Conservation (phyloP, 1,140 invertebrate genomes). For the Saxidomus purpurata region DNA sequence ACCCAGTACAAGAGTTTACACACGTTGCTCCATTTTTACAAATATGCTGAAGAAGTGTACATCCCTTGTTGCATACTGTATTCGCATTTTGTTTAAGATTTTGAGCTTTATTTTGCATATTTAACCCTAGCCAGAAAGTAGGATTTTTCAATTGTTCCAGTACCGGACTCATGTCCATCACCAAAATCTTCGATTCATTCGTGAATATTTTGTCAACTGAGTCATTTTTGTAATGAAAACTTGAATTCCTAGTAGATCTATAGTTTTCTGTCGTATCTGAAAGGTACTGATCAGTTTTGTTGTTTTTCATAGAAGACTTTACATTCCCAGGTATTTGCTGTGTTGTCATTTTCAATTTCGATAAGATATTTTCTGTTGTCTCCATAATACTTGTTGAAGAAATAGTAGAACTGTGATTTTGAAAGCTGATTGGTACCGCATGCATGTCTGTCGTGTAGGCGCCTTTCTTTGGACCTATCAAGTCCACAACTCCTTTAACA, state of each 20-base stretch:
- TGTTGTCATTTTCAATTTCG: neutral
- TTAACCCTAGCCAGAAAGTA: neutral
- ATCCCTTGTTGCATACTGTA: neutral
- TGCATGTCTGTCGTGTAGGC: too few relatives aligned
- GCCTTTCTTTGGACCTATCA: too few relatives aligned
- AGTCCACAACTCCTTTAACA: too few relatives aligned
- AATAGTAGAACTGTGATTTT: too few relatives aligned
- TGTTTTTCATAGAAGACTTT: neutral
- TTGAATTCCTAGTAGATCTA: neutral
- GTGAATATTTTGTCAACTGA: neutral
- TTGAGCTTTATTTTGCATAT: neutral
- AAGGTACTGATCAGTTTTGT: neutral
- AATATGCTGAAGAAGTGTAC: neutral
- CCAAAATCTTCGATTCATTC: neutral
- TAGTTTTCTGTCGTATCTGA: neutral
- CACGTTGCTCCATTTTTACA: conserved; percentile 15
- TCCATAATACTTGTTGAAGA: too few relatives aligned
- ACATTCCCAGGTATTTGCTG: neutral
- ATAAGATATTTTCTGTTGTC: too few relatives aligned
- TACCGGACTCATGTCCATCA: neutral
- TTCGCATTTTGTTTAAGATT: neutral
- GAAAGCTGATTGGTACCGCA: too few relatives aligned
- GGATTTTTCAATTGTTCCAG: neutral
- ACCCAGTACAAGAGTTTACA: neutral
- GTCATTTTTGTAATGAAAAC: neutral